These are phyloP conservation scores for Macrotis lagotis DNA, from an alignment of 2,113 vertebrate species.

Conservation along the genomic window DNA sequence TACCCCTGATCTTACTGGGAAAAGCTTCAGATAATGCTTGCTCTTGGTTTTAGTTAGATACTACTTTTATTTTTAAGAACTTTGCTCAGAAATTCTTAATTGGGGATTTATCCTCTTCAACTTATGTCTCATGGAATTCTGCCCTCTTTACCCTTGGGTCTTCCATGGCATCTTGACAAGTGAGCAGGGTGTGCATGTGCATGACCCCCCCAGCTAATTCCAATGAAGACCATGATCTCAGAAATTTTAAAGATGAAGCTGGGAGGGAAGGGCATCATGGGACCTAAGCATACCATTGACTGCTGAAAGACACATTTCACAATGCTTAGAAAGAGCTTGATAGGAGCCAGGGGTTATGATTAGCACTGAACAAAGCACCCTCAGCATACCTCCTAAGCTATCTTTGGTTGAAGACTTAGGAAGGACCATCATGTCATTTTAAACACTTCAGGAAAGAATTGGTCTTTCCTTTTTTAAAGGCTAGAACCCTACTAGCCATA, in stretches of 20 bases:
- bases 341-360: not conserved
- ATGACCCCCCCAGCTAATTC: constrained; percentile 94
- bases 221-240: constrained; percentile 97
- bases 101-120: not conserved
- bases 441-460: not conserved
- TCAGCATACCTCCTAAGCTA: not conserved
- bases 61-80: too few species aligned
- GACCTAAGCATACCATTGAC: too few species aligned
- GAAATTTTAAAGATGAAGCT: constrained; percentile 93
- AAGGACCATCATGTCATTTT: not conserved
- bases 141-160: constrained; percentile 84
- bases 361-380: too few species aligned
- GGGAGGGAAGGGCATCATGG: not conserved
- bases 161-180: constrained; percentile 98
- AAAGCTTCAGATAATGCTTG: not conserved
- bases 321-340: not conserved
- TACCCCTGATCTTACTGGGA: not conserved
- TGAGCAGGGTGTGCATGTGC: constrained; percentile 97
- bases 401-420: too few species aligned
- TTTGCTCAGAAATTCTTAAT: too few species aligned
- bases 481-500: too few species aligned
- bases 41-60: not conserved
- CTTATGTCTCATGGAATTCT: not conserved
- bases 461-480: not conserved
- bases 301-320: too few species aligned